phyloP scores from a whole-genome alignment of 2,113 vertebrate genomes.

The Eretmochelys imbricata region DNA sequence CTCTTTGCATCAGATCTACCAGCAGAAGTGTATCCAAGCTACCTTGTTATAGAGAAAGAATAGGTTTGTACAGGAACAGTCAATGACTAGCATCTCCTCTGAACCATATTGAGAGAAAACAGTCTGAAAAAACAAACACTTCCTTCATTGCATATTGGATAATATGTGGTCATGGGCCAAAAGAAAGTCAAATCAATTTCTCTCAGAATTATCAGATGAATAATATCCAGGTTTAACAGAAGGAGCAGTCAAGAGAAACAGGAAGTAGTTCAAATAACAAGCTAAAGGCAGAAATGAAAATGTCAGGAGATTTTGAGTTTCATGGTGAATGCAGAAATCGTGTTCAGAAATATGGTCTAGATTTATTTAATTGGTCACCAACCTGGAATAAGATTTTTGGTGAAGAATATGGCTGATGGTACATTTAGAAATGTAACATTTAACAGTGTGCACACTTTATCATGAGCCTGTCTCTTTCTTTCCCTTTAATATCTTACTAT shows the following conservation, averaged over 20 bases:
- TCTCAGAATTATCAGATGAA: slow-evolving; percentile 34
- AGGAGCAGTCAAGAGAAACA: slow-evolving; percentile 30
- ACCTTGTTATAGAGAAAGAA: slow-evolving; percentile 52
- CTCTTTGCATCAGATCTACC: slow-evolving; percentile 60
- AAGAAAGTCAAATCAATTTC: slow-evolving; percentile 47
- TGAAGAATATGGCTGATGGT: not conserved
- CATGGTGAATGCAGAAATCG: fast-evolving
- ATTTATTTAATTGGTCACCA: slow-evolving; percentile 2
- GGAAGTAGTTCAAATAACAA: slow-evolving; percentile 17
- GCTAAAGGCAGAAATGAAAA: not conserved
- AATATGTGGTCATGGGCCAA: slow-evolving; percentile 50
- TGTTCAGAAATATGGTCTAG: not conserved
- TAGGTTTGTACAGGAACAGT: slow-evolving; percentile 59
- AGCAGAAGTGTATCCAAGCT: slow-evolving; percentile 19
- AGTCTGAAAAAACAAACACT: not conserved
- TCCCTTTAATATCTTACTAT: not conserved
- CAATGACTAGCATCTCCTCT: not conserved
- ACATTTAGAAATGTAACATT: not conserved
- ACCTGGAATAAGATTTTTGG: not conserved
- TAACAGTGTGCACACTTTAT: not conserved
- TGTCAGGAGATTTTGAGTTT: not conserved
- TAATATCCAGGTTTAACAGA: slow-evolving; percentile 26
- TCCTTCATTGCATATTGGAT: slow-evolving; percentile 26
- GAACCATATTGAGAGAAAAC: not conserved
- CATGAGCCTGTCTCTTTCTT: not conserved